A percentile compares a stretch with the other conserved stretches of the same genome.
phyloP scores from a whole-genome alignment of 37 sponge, comb jelly and placozoan species.

The Hexactinellida sp. region DNA sequence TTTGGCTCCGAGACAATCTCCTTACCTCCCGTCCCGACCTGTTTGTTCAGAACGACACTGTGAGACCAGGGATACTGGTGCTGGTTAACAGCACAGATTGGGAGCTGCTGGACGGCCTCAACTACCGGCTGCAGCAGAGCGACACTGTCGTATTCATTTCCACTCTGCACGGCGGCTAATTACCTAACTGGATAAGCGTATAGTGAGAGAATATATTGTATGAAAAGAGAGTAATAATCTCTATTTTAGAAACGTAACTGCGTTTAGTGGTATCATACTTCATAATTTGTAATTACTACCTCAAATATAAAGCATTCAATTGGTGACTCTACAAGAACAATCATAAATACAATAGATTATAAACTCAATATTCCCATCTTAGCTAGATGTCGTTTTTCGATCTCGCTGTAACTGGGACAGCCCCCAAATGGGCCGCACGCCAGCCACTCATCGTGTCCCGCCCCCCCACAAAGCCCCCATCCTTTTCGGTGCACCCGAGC shows the following conservation, averaged over 20 bases:
- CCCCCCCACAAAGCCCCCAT: not conserved
- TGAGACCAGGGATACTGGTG: slow-evolving; percentile 95
- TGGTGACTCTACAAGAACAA: too few relatives aligned
- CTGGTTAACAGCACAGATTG: slow-evolving; percentile 91
- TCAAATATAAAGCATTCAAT: too few relatives aligned
- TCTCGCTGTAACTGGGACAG: not conserved
- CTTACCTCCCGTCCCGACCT: slow-evolving; percentile 86
- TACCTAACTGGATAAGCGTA: not conserved
- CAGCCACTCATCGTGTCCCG: not conserved
- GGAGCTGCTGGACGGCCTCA: slow-evolving; percentile 79
- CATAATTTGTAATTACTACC: too few relatives aligned
- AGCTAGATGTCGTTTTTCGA: not conserved
- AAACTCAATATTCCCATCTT: too few relatives aligned
- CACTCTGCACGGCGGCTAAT: slow-evolving; percentile 90
- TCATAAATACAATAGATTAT: too few relatives aligned
- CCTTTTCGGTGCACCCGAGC: not conserved
- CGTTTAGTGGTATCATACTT: not conserved
- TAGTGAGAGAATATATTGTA: not conserved
- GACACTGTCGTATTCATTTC: slow-evolving; percentile 90
- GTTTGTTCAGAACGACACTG: slow-evolving; percentile 69
- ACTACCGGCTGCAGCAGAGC: slow-evolving; percentile 57
- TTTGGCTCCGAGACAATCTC: slow-evolving; percentile 75
- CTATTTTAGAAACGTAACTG: not conserved
- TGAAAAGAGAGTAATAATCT: not conserved
- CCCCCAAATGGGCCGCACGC: not conserved